Percentiles rank a stretch among this genome's conserved stretches.
Evolutionary conservation across 2,113 vertebrate genomes (phyloP).

Genomic region (Cheilinus undulatus): DNA sequence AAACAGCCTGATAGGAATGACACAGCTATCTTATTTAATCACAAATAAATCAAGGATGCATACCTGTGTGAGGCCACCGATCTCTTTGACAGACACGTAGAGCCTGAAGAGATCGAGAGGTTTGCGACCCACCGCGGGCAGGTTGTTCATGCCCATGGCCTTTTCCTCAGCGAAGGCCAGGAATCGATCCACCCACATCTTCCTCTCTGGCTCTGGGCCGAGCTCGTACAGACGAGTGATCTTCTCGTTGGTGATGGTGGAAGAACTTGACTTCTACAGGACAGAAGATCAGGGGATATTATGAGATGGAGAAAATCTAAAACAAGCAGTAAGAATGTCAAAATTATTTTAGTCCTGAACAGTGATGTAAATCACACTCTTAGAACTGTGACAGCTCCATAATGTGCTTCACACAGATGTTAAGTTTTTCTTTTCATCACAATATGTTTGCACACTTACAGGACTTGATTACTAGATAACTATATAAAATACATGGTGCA

Average conservation of each 20-base stretch:
- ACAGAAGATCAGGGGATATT: background rate
- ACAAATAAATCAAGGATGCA: background rate
- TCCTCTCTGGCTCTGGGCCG: slow-evolving; percentile 96
- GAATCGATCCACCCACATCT: slow-evolving; percentile 98
- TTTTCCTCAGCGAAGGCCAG: slow-evolving; percentile 97
- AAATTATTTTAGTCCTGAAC: background rate
- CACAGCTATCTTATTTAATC: background rate
- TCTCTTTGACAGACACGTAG: slow-evolving; percentile 97
- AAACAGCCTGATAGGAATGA: background rate
- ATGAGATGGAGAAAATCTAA: background rate
- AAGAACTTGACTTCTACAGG: slow-evolving; percentile 95
- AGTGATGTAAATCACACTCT: too few species aligned
- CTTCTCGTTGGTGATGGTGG: slow-evolving; percentile 98
- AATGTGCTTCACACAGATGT: too few species aligned
- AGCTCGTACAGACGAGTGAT: slow-evolving; percentile 98
- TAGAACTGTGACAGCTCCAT: too few species aligned
- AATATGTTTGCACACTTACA: too few species aligned
- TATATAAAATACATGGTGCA: too few species aligned
- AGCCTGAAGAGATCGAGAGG: slow-evolving; percentile 97
- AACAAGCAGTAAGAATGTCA: background rate
- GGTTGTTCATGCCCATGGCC: slow-evolving; percentile 97
- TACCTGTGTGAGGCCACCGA: slow-evolving; percentile 97
- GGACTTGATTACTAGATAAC: too few species aligned
- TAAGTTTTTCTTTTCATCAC: too few species aligned
- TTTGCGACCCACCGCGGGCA: slow-evolving; percentile 96